Evolutionary conservation across 2,797 vertebrate species (phyloP), one percentile per base, ranked within the genome.

Genomic region (Oceanodroma leucorhoa): DNA sequence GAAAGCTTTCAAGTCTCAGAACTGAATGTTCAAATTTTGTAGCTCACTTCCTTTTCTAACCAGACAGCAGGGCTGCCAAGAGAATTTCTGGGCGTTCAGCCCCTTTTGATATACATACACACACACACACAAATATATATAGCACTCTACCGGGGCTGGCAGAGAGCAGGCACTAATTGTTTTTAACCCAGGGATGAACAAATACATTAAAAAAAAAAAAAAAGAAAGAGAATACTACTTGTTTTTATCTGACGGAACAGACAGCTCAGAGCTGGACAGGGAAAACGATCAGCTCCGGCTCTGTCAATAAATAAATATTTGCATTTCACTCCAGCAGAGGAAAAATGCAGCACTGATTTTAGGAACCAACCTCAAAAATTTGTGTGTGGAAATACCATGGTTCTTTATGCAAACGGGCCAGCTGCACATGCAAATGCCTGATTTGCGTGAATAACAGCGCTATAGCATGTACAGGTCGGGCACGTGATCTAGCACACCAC

Each of bases 1-100:
- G 97, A 97, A 93, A 96, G 94, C 94, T 97, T 97, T 97, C 95
- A 97, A 82, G 94, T 96, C 96, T 98, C 95, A 98, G 98, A 98
- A 98, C 98, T 98, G 97, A 98, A 98, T 98, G 98, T 98, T 98
- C 98, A 98, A 98, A 96, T 97, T 97, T 95, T 96, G 96, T 97
- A 97, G 97, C 97, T 98, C 93, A 97, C 97, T 98, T 98, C 97
- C 98, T 98, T 95, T 97, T 97, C 98, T 98, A 98, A 98, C 98
- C 98, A 98, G 98, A 98, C 97, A 95, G 97, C 78, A 87, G 94
- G 95, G 87, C 97, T 98, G 98, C 98, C 98, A 98, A 97, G 94
- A 97, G 95, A 97, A 95, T 97, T 97, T 97, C 96, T 98, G 96
- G 97, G 97, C 97, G 14, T 92, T 95, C 94, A 95, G 97, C 97